Conservation (phyloP, 2,797 vertebrate species). For the Hydrophis major region DNA sequence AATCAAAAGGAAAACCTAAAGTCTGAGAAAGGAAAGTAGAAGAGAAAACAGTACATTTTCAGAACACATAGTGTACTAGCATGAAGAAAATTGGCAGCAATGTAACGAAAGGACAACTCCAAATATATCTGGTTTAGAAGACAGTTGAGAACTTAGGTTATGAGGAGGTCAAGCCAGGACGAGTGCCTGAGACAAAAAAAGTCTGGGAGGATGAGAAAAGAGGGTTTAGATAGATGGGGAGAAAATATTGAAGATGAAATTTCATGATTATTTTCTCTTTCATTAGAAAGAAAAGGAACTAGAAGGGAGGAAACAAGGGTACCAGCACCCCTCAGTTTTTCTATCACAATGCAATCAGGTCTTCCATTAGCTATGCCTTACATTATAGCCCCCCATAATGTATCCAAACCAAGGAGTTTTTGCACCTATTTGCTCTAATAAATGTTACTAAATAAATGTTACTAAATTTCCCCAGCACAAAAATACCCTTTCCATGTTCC, state of each 20-base stretch:
- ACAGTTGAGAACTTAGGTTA: neutral
- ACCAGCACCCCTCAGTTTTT: neutral
- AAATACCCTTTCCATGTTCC: neutral
- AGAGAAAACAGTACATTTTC: neutral
- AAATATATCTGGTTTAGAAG: neutral
- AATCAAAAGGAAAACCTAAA: neutral
- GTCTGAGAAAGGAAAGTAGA: neutral
- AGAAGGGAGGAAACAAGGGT: neutral
- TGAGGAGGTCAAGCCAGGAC: neutral
- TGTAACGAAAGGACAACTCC: neutral
- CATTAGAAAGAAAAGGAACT: neutral
- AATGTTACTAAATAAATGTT: no score
- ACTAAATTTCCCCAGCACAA: neutral
- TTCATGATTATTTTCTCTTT: neutral
- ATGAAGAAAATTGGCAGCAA: neutral
- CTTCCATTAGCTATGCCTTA: neutral
- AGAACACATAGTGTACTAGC: neutral
- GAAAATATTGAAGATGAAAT: neutral
- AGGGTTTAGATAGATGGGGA: no score
- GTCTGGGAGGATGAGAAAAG: neutral
- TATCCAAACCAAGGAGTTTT: neutral
- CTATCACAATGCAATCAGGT: neutral
- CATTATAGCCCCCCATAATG: neutral
- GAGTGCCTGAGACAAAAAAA: neutral
- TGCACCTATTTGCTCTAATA: neutral